A percentile compares a stretch with the other conserved stretches of the same genome.
phyloP scores from a whole-genome alignment of 2,888 invertebrate genomes.

The Drosophila meridiana region DNA sequence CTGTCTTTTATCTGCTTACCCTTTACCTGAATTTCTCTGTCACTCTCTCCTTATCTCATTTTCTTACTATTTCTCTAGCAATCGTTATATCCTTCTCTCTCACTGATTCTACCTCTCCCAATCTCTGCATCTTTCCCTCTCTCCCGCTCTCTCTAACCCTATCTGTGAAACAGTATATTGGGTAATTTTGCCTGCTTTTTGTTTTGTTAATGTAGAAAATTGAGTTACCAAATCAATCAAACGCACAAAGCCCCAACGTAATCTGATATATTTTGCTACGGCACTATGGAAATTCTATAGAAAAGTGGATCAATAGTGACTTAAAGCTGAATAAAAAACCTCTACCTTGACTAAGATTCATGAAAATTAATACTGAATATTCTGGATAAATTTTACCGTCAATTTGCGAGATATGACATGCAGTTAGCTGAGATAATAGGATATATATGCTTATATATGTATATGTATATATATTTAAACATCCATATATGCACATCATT shows the following conservation, averaged over 20 bases:
- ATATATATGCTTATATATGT: neutral
- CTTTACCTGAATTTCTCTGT: neutral
- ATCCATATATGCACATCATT: neutral
- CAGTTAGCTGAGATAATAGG: neutral
- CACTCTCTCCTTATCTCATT: neutral
- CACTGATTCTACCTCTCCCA: neutral
- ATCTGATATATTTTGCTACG: neutral
- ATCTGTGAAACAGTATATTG: neutral
- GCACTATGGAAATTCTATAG: neutral
- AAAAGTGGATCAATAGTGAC: neutral
- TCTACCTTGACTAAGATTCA: neutral
- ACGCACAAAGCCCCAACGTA: conserved; percentile 1
- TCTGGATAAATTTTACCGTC: neutral
- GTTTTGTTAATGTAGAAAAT: neutral
- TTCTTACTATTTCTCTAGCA: too few species aligned
- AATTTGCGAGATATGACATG: too few species aligned
- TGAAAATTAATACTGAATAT: neutral
- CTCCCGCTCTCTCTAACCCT: neutral
- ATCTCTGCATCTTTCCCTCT: neutral
- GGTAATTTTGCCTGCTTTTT: neutral
- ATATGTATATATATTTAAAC: neutral
- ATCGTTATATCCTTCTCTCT: too few species aligned
- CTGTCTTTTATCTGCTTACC: too few species aligned
- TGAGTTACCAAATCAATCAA: conserved; percentile 18
- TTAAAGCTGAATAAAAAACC: neutral